phyloP scores from a whole-genome alignment of 2,797 vertebrate genomes.

The Bradypodion ventrale region DNA sequence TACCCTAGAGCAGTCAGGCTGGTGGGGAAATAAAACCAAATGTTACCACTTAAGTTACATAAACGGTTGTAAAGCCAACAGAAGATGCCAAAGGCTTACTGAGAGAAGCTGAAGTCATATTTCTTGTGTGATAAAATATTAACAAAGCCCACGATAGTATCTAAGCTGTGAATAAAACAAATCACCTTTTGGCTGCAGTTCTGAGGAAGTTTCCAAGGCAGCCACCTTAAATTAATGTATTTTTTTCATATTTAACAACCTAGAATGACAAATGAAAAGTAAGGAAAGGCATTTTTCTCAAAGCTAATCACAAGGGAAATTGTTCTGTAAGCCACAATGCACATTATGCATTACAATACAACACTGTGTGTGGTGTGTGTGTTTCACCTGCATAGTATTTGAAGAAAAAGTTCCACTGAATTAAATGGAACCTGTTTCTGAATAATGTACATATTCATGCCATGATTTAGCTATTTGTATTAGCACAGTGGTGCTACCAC shows the following conservation, averaged over 20 bases:
- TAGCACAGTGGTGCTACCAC: constrained; percentile 23
- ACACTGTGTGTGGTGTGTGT: not conserved
- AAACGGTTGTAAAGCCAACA: not conserved
- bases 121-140: not conserved
- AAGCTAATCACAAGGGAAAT: constrained; percentile 10
- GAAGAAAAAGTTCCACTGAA: not conserved
- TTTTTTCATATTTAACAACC: not conserved
- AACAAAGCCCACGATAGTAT: not conserved
- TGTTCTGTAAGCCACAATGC: not conserved
- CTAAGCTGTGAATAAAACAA: not conserved
- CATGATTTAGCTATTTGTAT: not conserved
- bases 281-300: no score
- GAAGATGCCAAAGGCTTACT: not conserved
- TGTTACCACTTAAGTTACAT: not conserved
- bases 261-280: no score
- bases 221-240: not conserved
- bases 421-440: no score
- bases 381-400: no score
- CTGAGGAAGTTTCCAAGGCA: not conserved
- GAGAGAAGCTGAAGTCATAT: not conserved
- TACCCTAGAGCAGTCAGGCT: not conserved
- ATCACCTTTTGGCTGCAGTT: not conserved
- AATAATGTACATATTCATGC: not conserved
- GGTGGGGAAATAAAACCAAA: not conserved
- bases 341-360: rapidly evolving